Percentiles rank a stretch among this genome's conserved stretches.
Conservation (phyloP, 1,140 invertebrate species). For the Glossosoma conforme region DNA sequence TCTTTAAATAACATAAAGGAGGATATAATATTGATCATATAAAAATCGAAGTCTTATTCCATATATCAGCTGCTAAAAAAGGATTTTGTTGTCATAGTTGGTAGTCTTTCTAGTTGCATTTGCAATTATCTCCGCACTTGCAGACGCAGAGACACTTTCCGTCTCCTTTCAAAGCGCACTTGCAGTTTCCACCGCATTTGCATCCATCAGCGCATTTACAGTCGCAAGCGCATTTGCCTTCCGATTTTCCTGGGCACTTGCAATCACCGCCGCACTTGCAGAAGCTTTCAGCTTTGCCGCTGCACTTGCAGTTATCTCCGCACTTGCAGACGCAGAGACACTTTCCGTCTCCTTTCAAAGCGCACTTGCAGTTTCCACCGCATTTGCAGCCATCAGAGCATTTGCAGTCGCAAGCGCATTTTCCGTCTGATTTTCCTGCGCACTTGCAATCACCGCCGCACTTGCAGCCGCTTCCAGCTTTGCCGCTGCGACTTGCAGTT, state of each 20-base stretch:
- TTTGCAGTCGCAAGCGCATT: slow-evolving; percentile 19
- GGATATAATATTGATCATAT: no score
- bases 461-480: slow-evolving; percentile 36
- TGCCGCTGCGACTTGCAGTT: slow-evolving; percentile 24
- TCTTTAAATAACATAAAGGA: no score
- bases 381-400: slow-evolving; percentile 35
- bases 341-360: slow-evolving; percentile 6
- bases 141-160: slow-evolving; percentile 20
- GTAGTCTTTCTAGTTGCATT: no score
- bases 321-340: slow-evolving; percentile 23
- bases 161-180: slow-evolving; percentile 4
- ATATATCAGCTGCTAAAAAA: no score
- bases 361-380: slow-evolving; percentile 14
- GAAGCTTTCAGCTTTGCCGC: slow-evolving; percentile 1
- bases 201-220: slow-evolving; percentile 22
- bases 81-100: no score
- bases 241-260: slow-evolving; percentile 33
- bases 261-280: slow-evolving; percentile 33
- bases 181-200: slow-evolving; percentile 22
- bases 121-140: slow-evolving; percentile 21
- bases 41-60: no score
- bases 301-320: slow-evolving; percentile 18
- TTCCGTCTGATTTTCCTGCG: slow-evolving; percentile 13
- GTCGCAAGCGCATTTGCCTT: slow-evolving; percentile 21
- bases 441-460: slow-evolving; percentile 38